These are phyloP conservation scores for Philereme transversata DNA, from an alignment of 2,888 invertebrate genomes.

Conservation along the genomic window DNA sequence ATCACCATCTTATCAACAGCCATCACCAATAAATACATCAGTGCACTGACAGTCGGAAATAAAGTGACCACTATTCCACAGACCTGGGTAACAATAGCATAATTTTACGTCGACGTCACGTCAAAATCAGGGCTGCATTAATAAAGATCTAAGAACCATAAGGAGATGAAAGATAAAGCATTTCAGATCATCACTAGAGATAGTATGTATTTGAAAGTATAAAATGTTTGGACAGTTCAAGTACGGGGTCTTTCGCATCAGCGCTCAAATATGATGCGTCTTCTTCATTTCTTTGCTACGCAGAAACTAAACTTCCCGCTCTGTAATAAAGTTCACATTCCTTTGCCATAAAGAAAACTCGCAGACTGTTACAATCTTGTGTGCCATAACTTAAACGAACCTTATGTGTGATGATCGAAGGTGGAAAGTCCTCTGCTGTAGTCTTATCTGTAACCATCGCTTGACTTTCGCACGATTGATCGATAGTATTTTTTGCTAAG, in stretches of 20 bases:
- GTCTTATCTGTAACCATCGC: constrained; percentile 69
- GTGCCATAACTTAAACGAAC: constrained; percentile 41
- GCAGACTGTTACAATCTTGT: constrained; percentile 39
- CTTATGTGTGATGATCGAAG: constrained; percentile 32
- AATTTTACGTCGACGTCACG: constrained; percentile 73
- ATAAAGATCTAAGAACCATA: constrained; percentile 82
- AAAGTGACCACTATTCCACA: constrained; percentile 50
- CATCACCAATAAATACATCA: constrained; percentile 78
- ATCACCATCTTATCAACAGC: constrained; percentile 60
- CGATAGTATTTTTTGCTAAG: constrained; percentile 82
- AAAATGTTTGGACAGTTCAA: constrained; percentile 82
- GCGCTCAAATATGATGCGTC: constrained; percentile 75
- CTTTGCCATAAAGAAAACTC: constrained; percentile 30
- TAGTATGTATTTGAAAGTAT: constrained; percentile 82
- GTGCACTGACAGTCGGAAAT: constrained; percentile 58
- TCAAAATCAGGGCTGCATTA: constrained; percentile 73
- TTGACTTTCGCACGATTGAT: constrained; percentile 83
- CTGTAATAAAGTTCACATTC: constrained; percentile 48
- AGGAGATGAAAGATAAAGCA: constrained; percentile 74
- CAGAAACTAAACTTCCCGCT: constrained; percentile 44
- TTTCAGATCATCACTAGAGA: constrained; percentile 81
- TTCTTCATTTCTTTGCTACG: constrained; percentile 38
- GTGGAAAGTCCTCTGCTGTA: constrained; percentile 43
- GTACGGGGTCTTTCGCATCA: constrained; percentile 80
- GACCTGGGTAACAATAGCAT: constrained; percentile 63